Evolutionary conservation across 2,888 invertebrate species (phyloP).

Genomic region (Subacronicta megacephala): DNA sequence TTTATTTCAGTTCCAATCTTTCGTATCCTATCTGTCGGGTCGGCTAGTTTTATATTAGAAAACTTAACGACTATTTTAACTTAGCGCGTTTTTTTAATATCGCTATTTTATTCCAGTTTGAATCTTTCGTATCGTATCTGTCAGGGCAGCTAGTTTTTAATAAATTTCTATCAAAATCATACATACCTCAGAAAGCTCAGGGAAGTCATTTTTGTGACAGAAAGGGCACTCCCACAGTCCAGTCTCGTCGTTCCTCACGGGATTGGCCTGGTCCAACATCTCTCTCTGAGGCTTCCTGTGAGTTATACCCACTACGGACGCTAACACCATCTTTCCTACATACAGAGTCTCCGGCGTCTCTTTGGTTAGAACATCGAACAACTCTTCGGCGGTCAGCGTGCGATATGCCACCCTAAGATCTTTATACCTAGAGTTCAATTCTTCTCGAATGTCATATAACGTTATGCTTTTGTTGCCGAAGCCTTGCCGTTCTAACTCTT

Average conservation of each 20-base stretch:
- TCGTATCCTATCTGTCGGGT: too few relatives aligned
- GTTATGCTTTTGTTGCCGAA: slow-evolving; percentile 98
- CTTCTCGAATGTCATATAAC: slow-evolving; percentile 98
- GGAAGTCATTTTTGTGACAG: slow-evolving; percentile 98
- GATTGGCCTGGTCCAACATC: slow-evolving; percentile 98
- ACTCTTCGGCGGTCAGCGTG: slow-evolving; percentile 95
- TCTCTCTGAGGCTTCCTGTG: slow-evolving; percentile 97
- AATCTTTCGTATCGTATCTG: too few relatives aligned
- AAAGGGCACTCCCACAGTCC: slow-evolving; percentile 99
- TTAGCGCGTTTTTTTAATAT: too few relatives aligned
- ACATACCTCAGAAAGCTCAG: slow-evolving; percentile 95
- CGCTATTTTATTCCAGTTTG: too few relatives aligned
- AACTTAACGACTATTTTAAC: too few relatives aligned
- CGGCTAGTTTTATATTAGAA: too few relatives aligned
- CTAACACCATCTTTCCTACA: slow-evolving; percentile 95
- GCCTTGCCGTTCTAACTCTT: slow-evolving; percentile 97
- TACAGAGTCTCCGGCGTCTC: slow-evolving; percentile 98
- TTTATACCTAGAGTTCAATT: slow-evolving; percentile 97
- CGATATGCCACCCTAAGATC: slow-evolving; percentile 95
- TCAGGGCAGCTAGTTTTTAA: too few relatives aligned
- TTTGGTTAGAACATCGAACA: slow-evolving; percentile 98
- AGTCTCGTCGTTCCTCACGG: slow-evolving; percentile 97
- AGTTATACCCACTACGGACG: slow-evolving; percentile 94
- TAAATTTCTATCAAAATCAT: neutral
- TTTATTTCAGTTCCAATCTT: too few relatives aligned